Evolutionary conservation across 1,140 invertebrate species (phyloP), one percentile per base, ranked within the genome.

Genomic region (Trichoplusia ni): DNA sequence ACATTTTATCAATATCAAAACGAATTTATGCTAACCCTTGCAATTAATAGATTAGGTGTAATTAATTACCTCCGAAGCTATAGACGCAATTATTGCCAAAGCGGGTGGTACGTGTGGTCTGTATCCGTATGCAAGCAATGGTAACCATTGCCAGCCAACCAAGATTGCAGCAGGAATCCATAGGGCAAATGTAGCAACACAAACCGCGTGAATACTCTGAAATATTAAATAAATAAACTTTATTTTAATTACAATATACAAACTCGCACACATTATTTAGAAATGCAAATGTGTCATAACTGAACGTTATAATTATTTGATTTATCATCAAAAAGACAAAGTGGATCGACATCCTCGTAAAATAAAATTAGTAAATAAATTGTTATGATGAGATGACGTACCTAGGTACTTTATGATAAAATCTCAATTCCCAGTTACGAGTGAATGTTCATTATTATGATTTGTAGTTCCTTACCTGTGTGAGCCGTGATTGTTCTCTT

Each of bases 81-180:
- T 80, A 5, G 90, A 85, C 21, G 90, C 89, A 9, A 91, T 71
- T 8, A 92, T 59, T n/a, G 82, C 79, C 4, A 92, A 70, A 1
- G 83, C 79, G 4, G 83, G 78, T 5, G 91, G 87, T 0, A 89
- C 82, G 16, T 84, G 79, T 4, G 79, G 78, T 62, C 83, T 70
- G 46, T 83, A 87, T 4, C 82, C 83, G 19, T 79, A 77, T 11
- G 79, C 21, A 16, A 89, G 60, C 18, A 82, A 51, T 2, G 82
- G 84, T n/a, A 86, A 42, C 79, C 83, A 87, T 58, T 90, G 84
- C 84, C 84, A 91, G 9, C 79, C 78, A 2, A 77, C 73, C 51
- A 90, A 56, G 11, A 92, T 51, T 0, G 79, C 88, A 4, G 88
- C 82, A 1, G 91, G 91, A 4, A 87, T 77, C 91, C 91, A 92